phyloP scores from a whole-genome alignment of 2,797 vertebrate species.

The Protonibea diacanthus region DNA sequence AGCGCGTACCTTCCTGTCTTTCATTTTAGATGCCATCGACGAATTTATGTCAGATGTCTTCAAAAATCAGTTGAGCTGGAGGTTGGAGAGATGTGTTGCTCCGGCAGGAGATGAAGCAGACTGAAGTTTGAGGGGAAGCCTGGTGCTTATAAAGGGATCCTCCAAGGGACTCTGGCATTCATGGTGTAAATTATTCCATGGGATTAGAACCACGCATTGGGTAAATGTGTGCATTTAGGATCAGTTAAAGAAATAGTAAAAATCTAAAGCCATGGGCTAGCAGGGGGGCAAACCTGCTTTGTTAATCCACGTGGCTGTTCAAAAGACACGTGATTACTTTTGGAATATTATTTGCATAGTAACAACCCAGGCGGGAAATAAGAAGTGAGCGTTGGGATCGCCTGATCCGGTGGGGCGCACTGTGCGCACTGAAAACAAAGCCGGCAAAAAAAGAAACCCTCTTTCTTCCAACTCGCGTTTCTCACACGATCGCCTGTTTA shows the following conservation, averaged over 20 bases:
- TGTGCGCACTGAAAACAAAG: slow-evolving; percentile 87
- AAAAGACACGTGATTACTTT: slow-evolving; percentile 93
- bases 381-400: slow-evolving; percentile 80
- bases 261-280: slow-evolving; percentile 85
- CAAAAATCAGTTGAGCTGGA: slow-evolving; percentile 39
- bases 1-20: slow-evolving; percentile 93
- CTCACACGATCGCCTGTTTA: slow-evolving; percentile 91
- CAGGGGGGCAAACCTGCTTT: slow-evolving; percentile 93
- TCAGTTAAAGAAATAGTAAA: slow-evolving; percentile 90
- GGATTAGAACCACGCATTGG: slow-evolving; percentile 93
- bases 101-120: slow-evolving; percentile 72
- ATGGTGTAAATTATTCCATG: slow-evolving; percentile 91
- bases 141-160: slow-evolving; percentile 92
- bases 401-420: slow-evolving; percentile 86
- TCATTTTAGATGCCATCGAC: slow-evolving; percentile 93
- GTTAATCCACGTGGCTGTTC: slow-evolving; percentile 98
- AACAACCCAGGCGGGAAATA: slow-evolving; percentile 87
- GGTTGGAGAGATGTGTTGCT: slow-evolving; percentile 62
- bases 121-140: slow-evolving; percentile 77
- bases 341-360: slow-evolving; percentile 90
- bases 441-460: slow-evolving; percentile 82
- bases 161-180: slow-evolving; percentile 87
- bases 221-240: slow-evolving; percentile 95
- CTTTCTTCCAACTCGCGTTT: slow-evolving; percentile 87
- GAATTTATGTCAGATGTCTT: slow-evolving; percentile 44